A percentile compares a stretch with the other conserved stretches of the same genome.
These are phyloP conservation scores for Ennomos erosarius DNA, from an alignment of 2,888 invertebrate genomes.

Conservation along the genomic window DNA sequence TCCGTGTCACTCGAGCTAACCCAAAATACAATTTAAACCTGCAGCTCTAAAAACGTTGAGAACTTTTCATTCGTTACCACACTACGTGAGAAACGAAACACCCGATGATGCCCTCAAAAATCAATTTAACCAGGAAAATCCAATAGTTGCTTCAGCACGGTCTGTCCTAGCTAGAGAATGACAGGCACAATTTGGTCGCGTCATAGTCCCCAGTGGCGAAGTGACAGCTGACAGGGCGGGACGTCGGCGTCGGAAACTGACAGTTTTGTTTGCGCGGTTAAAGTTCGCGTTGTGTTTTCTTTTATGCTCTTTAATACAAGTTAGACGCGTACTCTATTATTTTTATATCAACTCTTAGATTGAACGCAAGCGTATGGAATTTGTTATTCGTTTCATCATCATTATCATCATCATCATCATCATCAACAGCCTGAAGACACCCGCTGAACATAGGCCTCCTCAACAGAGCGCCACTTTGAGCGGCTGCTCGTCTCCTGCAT, in stretches of 20 bases:
- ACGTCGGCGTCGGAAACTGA: slow-evolving; percentile 43
- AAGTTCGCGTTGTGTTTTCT: slow-evolving; percentile 26
- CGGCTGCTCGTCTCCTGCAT: no score
- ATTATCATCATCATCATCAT: no score
- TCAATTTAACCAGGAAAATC: slow-evolving; percentile 51
- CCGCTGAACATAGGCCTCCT: no score
- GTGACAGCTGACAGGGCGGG: slow-evolving; percentile 52
- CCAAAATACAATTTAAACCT: no score
- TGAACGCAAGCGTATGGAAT: neutral
- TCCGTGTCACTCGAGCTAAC: no score
- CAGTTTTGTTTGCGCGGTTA: slow-evolving; percentile 50
- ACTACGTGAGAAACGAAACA: slow-evolving; percentile 7
- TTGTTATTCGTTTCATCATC: slow-evolving; percentile 6
- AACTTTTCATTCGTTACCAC: no score
- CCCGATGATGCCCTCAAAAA: slow-evolving; percentile 41
- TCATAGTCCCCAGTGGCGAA: slow-evolving; percentile 53
- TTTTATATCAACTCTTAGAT: neutral
- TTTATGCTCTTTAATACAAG: slow-evolving; percentile 6
- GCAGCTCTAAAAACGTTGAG: no score
- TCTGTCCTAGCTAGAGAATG: slow-evolving; percentile 49
- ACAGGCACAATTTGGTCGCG: slow-evolving; percentile 67
- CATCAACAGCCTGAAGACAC: no score
- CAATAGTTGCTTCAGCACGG: slow-evolving; percentile 57
- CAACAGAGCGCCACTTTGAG: no score
- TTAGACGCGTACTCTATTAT: neutral